Percentiles rank a stretch among this genome's conserved stretches.
phyloP scores from a whole-genome alignment of 1,140 invertebrate genomes.

The Varroa destructor region DNA sequence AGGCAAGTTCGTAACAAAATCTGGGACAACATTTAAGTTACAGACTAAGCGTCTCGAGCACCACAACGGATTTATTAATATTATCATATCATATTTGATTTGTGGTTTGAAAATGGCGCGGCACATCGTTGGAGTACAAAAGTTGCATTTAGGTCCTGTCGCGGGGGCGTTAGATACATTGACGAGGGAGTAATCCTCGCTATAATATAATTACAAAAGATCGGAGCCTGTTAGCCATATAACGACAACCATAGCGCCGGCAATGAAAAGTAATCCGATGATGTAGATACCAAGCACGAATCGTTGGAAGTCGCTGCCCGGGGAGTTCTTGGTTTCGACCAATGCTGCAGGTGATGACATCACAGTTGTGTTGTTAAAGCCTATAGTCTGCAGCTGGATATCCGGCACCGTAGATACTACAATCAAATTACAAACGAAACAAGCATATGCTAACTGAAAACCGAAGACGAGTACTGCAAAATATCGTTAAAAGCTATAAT shows the following conservation, averaged over 20 bases:
- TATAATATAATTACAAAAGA: neutral
- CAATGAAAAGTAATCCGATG: conserved; percentile 22
- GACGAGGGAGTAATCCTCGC: neutral
- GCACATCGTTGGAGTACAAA: too few relatives aligned
- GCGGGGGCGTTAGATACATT: too few relatives aligned
- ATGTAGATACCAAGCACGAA: conserved; percentile 20
- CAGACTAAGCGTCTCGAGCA: too few relatives aligned
- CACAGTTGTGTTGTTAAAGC: neutral
- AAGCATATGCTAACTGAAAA: too few relatives aligned
- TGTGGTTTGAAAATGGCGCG: too few relatives aligned
- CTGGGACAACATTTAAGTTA: too few relatives aligned
- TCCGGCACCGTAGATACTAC: conserved; percentile 8
- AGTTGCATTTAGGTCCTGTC: too few relatives aligned
- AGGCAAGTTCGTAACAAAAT: too few relatives aligned
- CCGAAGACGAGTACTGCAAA: too few relatives aligned
- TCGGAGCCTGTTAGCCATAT: conserved; percentile 2
- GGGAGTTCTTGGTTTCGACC: conserved; percentile 23
- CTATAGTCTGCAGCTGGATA: conserved; percentile 15
- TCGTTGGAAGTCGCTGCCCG: conserved; percentile 24
- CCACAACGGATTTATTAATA: too few relatives aligned
- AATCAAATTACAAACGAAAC: neutral
- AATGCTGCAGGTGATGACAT: neutral
- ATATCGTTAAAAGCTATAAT: too few relatives aligned
- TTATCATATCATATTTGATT: too few relatives aligned
- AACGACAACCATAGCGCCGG: neutral